Evolutionary conservation across 1,140 invertebrate species (phyloP).

Genomic region (Drosophila rhopaloa): DNA sequence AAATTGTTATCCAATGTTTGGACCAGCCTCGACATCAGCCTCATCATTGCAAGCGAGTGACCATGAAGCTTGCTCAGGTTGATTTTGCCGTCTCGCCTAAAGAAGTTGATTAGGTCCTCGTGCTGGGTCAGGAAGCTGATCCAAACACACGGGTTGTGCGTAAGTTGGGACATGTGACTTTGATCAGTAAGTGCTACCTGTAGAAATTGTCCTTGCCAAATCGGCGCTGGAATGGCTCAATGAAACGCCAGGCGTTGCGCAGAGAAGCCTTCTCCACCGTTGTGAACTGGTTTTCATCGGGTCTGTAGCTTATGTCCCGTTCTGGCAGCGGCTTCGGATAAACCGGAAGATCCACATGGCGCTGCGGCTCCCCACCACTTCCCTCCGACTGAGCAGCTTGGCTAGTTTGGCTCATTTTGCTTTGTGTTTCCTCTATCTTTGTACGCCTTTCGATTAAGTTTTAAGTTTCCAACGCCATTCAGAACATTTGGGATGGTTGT

Average conservation of each 20-base stretch:
- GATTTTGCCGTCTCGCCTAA: conserved; percentile 20
- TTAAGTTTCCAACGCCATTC: neutral
- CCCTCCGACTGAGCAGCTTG: neutral
- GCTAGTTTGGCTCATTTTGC: conserved; percentile 17
- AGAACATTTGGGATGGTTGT: too few species aligned
- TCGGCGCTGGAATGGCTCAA: conserved; percentile 48
- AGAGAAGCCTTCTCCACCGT: conserved; percentile 32
- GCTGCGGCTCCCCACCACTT: neutral
- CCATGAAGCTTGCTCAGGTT: conserved; percentile 27
- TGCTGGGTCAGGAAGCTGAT: conserved; percentile 29
- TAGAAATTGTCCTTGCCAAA: conserved; percentile 49
- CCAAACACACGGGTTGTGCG: too few species aligned
- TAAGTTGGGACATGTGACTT: neutral
- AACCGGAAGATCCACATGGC: conserved; percentile 10
- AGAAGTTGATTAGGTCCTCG: conserved; percentile 27
- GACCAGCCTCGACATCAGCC: conserved; percentile 21
- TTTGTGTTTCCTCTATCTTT: neutral
- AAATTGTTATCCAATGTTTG: conserved; percentile 22
- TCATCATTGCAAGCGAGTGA: conserved; percentile 43
- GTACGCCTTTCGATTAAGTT: neutral
- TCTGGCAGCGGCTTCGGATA: conserved; percentile 40
- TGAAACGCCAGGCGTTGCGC: conserved; percentile 45
- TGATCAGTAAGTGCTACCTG: conserved; percentile 6
- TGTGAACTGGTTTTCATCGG: conserved; percentile 41
- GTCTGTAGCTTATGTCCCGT: conserved; percentile 5